Percentiles rank a stretch among this genome's conserved stretches.
These are phyloP conservation scores for Eristalinus aeneus DNA, from an alignment of 2,888 invertebrate species.

Conservation along the genomic window DNA sequence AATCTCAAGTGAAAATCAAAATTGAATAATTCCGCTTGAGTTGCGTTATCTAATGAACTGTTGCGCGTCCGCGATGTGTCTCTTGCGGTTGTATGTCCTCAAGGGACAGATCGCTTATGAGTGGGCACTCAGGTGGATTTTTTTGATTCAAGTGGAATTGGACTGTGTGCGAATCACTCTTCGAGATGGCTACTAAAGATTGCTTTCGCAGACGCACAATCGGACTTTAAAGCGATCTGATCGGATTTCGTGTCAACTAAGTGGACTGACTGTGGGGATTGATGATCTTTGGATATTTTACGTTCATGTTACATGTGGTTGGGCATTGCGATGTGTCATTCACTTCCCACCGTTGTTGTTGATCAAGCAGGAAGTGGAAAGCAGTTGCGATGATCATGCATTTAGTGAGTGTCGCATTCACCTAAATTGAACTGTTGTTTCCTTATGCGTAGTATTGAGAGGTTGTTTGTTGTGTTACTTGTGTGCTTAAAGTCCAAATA, in stretches of 20 bases:
- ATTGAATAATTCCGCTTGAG: constrained; percentile 7
- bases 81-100: not conserved
- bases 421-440: too few relatives aligned
- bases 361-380: too few relatives aligned
- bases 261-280: not conserved
- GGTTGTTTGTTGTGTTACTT: too few relatives aligned
- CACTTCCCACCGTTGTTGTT: too few relatives aligned
- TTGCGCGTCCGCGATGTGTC: not conserved
- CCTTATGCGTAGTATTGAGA: too few relatives aligned
- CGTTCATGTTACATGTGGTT: not conserved
- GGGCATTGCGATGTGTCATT: too few relatives aligned
- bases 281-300: not conserved
- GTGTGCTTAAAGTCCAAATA: too few relatives aligned
- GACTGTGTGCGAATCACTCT: not conserved
- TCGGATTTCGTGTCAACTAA: not conserved
- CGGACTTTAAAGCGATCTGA: not conserved
- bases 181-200: not conserved
- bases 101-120: not conserved
- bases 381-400: too few relatives aligned
- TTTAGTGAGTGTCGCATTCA: too few relatives aligned
- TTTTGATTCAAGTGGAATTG: not conserved
- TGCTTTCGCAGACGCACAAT: not conserved
- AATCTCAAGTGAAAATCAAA: constrained; percentile 17
- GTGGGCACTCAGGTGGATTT: not conserved
- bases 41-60: constrained; percentile 11